Percentiles rank a stretch among this genome's conserved stretches.
These are phyloP conservation scores for Campylomormyrus tamandua DNA, from an alignment of 2,113 vertebrate genomes.

Conservation along the genomic window DNA sequence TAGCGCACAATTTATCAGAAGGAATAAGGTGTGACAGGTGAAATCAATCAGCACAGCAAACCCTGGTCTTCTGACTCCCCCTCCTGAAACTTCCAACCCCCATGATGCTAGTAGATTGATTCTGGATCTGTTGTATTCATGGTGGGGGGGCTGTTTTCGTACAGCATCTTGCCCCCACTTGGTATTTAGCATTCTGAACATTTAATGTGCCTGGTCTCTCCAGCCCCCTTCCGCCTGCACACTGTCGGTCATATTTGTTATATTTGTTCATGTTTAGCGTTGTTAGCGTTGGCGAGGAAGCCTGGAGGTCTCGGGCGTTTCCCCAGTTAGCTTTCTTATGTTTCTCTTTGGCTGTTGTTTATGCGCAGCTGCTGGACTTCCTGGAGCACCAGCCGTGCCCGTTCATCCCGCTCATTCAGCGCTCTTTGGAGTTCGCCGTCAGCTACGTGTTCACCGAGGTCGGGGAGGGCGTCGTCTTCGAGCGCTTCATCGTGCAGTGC, in stretches of 20 bases:
- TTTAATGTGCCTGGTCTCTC: neutral
- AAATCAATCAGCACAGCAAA: neutral
- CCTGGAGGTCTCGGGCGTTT: neutral
- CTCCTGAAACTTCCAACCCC: neutral
- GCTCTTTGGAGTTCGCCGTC: conserved; percentile 87
- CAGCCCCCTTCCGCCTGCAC: neutral
- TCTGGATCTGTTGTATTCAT: neutral
- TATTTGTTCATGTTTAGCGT: neutral
- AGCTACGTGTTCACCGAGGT: conserved; percentile 88
- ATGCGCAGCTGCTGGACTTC: conserved; percentile 82
- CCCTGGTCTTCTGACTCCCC: neutral
- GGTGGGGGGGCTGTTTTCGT: neutral
- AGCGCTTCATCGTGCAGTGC: conserved; percentile 93
- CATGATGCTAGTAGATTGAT: neutral
- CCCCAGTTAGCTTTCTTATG: neutral
- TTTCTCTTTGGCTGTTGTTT: neutral
- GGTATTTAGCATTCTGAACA: neutral
- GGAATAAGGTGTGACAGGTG: neutral
- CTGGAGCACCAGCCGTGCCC: conserved; percentile 88
- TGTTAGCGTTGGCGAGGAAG: too few relatives aligned
- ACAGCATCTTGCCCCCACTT: neutral
- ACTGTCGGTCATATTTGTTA: neutral
- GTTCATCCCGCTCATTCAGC: conserved; percentile 86
- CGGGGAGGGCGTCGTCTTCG: conserved; percentile 84
- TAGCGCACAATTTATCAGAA: neutral